These are phyloP conservation scores for Lasioglossum pauxillum DNA, from an alignment of 2,888 invertebrate species.

Conservation along the genomic window DNA sequence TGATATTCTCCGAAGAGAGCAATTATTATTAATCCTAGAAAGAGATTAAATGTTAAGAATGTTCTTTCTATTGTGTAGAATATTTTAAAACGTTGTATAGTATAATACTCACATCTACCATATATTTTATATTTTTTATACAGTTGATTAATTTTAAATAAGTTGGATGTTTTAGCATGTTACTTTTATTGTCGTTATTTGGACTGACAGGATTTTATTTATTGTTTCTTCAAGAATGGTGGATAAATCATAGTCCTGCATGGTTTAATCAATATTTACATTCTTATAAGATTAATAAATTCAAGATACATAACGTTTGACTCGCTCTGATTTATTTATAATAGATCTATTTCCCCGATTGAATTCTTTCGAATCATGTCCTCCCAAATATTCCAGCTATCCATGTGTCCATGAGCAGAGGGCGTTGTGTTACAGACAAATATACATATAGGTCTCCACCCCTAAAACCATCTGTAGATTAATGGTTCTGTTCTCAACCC, in stretches of 20 bases:
- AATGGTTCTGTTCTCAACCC: not conserved
- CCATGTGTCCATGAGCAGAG: not conserved
- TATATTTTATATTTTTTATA: slow-evolving; percentile 3
- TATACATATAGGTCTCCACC: not conserved
- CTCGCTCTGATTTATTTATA: not conserved
- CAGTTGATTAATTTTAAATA: not conserved
- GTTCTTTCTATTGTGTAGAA: not conserved
- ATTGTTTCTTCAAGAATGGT: not conserved
- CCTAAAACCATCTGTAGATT: not conserved
- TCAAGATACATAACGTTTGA: not conserved
- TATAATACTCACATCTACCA: not conserved
- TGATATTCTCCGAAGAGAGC: not conserved
- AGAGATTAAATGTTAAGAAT: not conserved
- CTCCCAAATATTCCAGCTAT: not conserved
- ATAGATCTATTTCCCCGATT: not conserved
- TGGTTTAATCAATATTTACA: not conserved
- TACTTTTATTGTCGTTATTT: not conserved
- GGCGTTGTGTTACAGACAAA: not conserved
- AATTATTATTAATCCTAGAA: not conserved
- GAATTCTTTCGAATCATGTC: not conserved
- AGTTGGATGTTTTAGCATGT: not conserved
- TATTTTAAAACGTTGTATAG: not conserved
- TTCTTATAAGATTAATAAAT: not conserved
- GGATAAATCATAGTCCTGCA: not conserved
- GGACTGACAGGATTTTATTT: not conserved